These are phyloP conservation scores for Dicentrarchus labrax DNA, from an alignment of 2,113 vertebrate genomes.

Conservation along the genomic window DNA sequence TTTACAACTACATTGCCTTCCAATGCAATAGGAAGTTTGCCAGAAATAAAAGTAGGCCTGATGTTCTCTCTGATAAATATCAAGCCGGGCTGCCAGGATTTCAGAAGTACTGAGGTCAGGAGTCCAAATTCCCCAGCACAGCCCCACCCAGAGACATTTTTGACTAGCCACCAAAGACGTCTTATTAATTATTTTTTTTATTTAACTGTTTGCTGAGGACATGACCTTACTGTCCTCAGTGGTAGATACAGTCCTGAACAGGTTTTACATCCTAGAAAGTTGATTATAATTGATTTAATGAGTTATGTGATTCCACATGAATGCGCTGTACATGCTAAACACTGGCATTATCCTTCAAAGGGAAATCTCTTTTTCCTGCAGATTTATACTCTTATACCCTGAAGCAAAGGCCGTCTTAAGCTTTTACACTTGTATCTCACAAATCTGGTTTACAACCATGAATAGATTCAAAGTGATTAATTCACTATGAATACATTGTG, in stretches of 20 bases:
- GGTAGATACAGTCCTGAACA: neutral
- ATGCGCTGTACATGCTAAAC: neutral
- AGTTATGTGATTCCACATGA: neutral
- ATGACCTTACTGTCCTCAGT: neutral
- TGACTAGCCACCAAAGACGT: neutral
- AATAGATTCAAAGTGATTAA: neutral
- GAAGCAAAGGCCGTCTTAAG: neutral
- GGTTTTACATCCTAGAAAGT: neutral
- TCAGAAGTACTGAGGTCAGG: neutral
- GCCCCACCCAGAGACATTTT: neutral
- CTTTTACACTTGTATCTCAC: neutral
- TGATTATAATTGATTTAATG: neutral
- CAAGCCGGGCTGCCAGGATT: neutral
- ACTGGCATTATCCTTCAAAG: neutral
- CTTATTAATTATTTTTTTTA: neutral
- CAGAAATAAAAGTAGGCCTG: neutral
- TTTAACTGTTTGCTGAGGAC: neutral
- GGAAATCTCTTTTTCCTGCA: neutral
- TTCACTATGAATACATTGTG: neutral
- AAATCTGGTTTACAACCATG: slow-evolving; percentile 8
- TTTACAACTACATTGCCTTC: neutral
- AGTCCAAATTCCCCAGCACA: slow-evolving; percentile 5
- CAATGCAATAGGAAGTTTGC: neutral
- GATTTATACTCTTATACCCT: neutral
- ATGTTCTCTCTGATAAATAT: neutral